Evolutionary conservation across 1,140 invertebrate species (phyloP), one percentile per base, ranked within the genome.

Genomic region (Lasioglossum albipes): DNA sequence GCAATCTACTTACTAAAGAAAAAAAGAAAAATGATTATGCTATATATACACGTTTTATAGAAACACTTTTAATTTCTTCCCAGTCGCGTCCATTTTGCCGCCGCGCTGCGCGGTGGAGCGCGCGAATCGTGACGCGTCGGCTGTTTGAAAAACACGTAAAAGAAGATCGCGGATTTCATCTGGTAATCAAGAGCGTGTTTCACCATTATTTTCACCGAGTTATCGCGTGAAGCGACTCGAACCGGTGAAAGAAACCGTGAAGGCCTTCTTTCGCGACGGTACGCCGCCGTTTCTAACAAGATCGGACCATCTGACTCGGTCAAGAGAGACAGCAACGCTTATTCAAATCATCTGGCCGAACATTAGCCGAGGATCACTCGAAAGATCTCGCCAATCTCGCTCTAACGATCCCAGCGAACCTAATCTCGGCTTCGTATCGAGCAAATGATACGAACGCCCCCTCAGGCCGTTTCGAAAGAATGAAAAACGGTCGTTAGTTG

Each of bases 161-260:
- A 41, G 13, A 31, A 1, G 7, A 57, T 4, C 49, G 54, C 2
- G 42, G 75, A 82, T 80, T 78, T 84, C 75, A 74, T 75, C 75
- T 66, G 70, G 59, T 64, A 64, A 83, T 79, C 67, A 77, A 79
- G 76, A 74, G 10, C 45, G 57, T 80, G 82, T 81, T 88, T 88
- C 76, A 69, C 75, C 65, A 83, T 70, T 79, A 83, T 88, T 89
- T 88, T 88, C 87, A 89, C 84, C 85, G 62, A 87, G 72, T 88
- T 76, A 88, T 88, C 84, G 87, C 81, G 72, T 69, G 87, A 83
- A 88, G 81, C 75, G 79, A 41, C 65, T 65, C 79, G 76, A 10
- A 20, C 22, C 42, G 52, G 78, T 74, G 75, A 79, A 83, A 85
- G 83, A 88, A 83, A 83, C 81, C 83, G 80, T 85, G 85, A 87